Base-by-base conservation (phyloP, 1,140 invertebrate genomes). In the Trachymyrmex cornetzi region DNA sequence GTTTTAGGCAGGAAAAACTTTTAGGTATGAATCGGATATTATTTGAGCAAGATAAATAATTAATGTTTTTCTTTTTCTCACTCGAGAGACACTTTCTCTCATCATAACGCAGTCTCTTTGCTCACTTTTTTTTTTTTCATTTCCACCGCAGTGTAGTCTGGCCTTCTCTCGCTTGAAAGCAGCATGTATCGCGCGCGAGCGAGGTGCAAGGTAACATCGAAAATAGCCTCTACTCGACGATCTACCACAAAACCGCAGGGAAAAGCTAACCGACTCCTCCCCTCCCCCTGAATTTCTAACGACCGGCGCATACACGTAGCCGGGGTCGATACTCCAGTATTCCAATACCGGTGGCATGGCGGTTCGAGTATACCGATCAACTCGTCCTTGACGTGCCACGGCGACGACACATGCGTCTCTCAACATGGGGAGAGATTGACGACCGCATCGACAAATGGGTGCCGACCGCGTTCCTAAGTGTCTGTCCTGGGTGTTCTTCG, bases 401-500 rank as follows among this genome's bases (percentile, higher is more conserved):
- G 87, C 75, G 88, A 75, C 84, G 57, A 81, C 53, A 85, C 86
- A 50, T 55, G 71, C 79, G 81, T 86, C 85, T 87, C 94, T 94
- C 89, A 94, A 94, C 93, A 94, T 94, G 94, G 94, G 90, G 93
- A 94, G 94, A 94, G 94, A 94, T 94, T 93, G 93, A 92, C 92
- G 89, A 93, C 93, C 80, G 87, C 90, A 88, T 86, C 69, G 93
- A 93, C 93, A 92, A 94, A 94, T 94, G 90, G 93, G 72, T 94
- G 93, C 92, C 93, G 93, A 93, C 93, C 90, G 88, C 93, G 93
- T 94, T 94, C 93, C 92, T 91, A 84, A 79, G 88, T 82, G 71
- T 74, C 77, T 81, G 48, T 59, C 79, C 30, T 22, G 75, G 57
- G 82, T 85, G 85, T 77, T 86, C 77, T 27, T 66, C 79, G 85